A percentile compares a stretch with the other conserved stretches of the same genome.
Conservation (phyloP, 2,888 invertebrate species). For the Caenorhabditis imperialis region DNA sequence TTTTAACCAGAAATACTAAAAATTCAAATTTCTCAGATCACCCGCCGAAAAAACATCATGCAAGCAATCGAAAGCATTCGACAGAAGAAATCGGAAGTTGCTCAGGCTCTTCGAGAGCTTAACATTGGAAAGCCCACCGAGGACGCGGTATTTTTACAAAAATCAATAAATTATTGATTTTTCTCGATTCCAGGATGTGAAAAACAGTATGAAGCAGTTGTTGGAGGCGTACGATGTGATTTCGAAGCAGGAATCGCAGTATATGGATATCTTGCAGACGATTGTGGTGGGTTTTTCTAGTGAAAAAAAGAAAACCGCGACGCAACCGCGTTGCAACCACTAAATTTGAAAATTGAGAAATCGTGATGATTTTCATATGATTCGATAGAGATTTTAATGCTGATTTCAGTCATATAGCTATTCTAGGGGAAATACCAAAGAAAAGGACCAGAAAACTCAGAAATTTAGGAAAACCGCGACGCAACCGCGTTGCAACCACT, state of each 20-base stretch:
- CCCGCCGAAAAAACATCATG: conserved; percentile 55
- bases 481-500: too few relatives aligned
- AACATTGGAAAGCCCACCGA: conserved; percentile 31
- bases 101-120: conserved; percentile 46
- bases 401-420: too few relatives aligned
- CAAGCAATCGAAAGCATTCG: conserved; percentile 61
- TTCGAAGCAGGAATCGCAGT: conserved; percentile 70
- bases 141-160: conserved; percentile 14
- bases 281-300: conserved; percentile 57
- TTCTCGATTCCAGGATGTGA: conserved; percentile 54
- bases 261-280: conserved; percentile 66
- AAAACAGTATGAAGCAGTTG: conserved; percentile 62
- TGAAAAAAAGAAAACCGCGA: too few relatives aligned
- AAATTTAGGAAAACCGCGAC: too few relatives aligned
- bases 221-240: conserved; percentile 68
- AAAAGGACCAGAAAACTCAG: too few relatives aligned
- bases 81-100: conserved; percentile 59
- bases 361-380: too few relatives aligned
- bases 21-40: conserved; percentile 49
- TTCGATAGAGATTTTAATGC: too few relatives aligned
- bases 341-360: too few relatives aligned
- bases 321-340: too few relatives aligned
- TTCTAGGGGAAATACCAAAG: too few relatives aligned
- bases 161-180: conserved; percentile 3
- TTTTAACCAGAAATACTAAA: neutral